A percentile compares a stretch with the other conserved stretches of the same genome.
phyloP scores from a whole-genome alignment of 30 jellyfish, hydroid and myxozoan species.

The Cassiopea andromeda region DNA sequence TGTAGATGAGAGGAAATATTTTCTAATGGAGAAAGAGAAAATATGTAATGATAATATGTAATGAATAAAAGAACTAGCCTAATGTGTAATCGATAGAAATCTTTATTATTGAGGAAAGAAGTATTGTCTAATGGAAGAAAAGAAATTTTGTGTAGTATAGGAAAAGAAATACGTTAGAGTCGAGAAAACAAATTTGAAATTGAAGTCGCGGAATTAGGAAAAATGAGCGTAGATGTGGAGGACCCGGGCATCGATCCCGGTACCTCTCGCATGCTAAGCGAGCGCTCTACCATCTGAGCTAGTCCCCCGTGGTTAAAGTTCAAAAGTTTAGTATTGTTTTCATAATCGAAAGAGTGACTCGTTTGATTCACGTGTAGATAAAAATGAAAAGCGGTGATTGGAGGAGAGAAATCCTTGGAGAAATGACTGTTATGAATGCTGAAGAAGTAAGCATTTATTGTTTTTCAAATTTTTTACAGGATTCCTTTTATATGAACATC shows the following conservation, averaged over 20 bases:
- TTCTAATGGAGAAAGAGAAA: no score
- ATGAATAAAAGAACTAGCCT: no score
- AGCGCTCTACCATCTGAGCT: conserved; percentile 88
- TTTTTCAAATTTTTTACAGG: neutral
- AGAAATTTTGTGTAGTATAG: no score
- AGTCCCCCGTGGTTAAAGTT: conserved; percentile 49
- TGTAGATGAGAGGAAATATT: no score
- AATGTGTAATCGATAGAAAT: no score
- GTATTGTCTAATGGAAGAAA: no score
- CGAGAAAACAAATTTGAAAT: no score
- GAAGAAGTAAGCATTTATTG: conserved; percentile 63
- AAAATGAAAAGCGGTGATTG: conserved; percentile 87
- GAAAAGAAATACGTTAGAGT: no score
- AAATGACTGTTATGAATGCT: conserved; percentile 88
- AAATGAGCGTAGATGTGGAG: conserved; percentile 29
- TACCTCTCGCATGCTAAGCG: conserved; percentile 91
- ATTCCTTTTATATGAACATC: neutral
- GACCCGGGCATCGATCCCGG: conserved; percentile 92
- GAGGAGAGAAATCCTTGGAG: conserved; percentile 89
- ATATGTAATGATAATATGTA: no score
- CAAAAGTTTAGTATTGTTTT: neutral
- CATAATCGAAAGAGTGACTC: neutral
- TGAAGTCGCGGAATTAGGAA: neutral
- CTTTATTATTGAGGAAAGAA: no score
- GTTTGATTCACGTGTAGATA: conserved; percentile 30